Base-by-base conservation (phyloP, 2,888 invertebrate species). In the Macrosoma leucophasiata region DNA sequence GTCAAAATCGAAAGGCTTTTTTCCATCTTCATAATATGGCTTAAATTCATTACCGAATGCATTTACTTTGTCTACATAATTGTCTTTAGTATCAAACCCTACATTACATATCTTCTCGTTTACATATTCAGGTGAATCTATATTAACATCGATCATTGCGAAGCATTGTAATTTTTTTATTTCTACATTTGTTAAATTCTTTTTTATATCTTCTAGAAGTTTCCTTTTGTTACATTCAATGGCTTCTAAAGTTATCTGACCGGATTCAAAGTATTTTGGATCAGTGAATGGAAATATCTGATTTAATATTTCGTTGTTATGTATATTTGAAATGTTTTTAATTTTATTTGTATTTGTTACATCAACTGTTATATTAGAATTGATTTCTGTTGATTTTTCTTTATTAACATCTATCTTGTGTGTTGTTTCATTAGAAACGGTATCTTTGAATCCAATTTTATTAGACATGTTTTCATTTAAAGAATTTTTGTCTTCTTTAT, bases 1-100 rank as follows among this genome's bases (percentile, higher is more conserved):
- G 67, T 96, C 96, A 59, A 96, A 96, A 65, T 94, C 94, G 43
- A 95, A 94, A 8, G 71, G 61, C 33, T 61, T 60, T 21, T 55
- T 74, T 37, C 41, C 48, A 0, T 78, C 81, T 10, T 58, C 41
- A 20, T 62, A 77, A 55, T 78, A 79, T 3, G 79, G 73, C 1
- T 44, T 50, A 37, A 53, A 69, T 2, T 67, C 63, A 1, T 53
- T 43, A 0, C 36, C 33, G 39, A 51, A 53, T 2, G 46, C 54
- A 25, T 55, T 52, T 0, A 71, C 53, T 15, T 68, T 69, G 0
- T 62, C 56, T 4, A 50, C 49, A 39, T 86, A 78, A 12, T 41
- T 60, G 1, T 71, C 68, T 8, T 56, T 70, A 0, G 52, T 53
- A 50, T 79, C 79, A 23, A 82, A 84, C 0, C 81, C 81, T 0